Evolutionary conservation across 1,140 invertebrate genomes (phyloP), one percentile per base, ranked within the genome.

Genomic region (Phymastichus coffea): DNA sequence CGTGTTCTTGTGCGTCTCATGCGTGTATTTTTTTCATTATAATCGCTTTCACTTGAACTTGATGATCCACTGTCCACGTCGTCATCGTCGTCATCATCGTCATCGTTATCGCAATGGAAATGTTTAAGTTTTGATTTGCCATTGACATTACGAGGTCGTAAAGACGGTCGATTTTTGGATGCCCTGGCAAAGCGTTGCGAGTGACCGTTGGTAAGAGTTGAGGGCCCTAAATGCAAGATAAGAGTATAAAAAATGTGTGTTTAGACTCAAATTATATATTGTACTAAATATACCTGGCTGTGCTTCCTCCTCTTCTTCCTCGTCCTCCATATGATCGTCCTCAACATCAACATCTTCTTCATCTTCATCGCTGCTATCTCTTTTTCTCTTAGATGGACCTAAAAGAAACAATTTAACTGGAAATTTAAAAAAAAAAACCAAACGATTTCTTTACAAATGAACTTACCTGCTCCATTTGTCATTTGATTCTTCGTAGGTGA

Each of bases 141-240:
- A 3, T 67, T 43, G 4, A 54, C 33, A 23, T 65, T 67, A 1
- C 75, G 67, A 3, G 66, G 63, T 15, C 72, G 69, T n/a, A 77
- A 51, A 10, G 65, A 63, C 1, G 70, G 68, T 4, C 74, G 67
- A 1, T n/a, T n/a, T n/a, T n/a, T n/a, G n/a, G 72, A 63, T 12
- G 68, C 61, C 14, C 40, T 69, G n/a, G 56, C 40, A 4, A 68
- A 40, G 2, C 67, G 62, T 15, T 75, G 77, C 0, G 62, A 59
- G 14, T 77, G 64, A 57, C 78, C 77, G 28, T 80, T 80, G 4
- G 71, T 72, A 47, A 80, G 60, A 17, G 72, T 68, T 0, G 77
- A 77, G 20, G 78, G 76, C 47, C 77, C 78, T 80, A 19, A 2
- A 40, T 30, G 28, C 12, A 8, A 30, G 28, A 30, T 12, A 17